A percentile compares a stretch with the other conserved stretches of the same genome.
These are phyloP conservation scores for Anser cygnoides DNA, from an alignment of 2,113 vertebrate species.

Conservation along the genomic window DNA sequence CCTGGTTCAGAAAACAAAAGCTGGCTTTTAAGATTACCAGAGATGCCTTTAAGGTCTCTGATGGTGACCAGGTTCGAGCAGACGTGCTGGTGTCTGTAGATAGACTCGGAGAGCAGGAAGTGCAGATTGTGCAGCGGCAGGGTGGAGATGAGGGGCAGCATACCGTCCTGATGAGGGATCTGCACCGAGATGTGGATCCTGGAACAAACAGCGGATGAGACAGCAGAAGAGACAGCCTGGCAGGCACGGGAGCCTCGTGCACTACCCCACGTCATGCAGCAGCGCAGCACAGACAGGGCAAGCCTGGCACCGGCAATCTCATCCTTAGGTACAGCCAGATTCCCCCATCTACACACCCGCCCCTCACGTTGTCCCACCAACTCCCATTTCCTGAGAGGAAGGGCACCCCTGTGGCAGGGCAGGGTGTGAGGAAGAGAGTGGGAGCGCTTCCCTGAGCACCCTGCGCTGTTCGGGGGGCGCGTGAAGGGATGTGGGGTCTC, in stretches of 20 bases:
- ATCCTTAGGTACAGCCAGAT: neutral
- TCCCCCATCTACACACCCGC: too few species aligned
- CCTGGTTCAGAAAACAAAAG: neutral
- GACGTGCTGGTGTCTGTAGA: slow-evolving; percentile 96
- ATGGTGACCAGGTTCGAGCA: slow-evolving; percentile 93
- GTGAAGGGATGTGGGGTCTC: accelerated
- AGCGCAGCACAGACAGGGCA: neutral
- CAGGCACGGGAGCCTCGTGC: neutral
- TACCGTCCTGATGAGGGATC: slow-evolving; percentile 98
- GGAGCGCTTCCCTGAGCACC: neutral
- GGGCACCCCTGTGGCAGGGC: neutral
- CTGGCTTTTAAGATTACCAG: slow-evolving; percentile 77
- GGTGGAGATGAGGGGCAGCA: slow-evolving; percentile 97
- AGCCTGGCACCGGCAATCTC: neutral
- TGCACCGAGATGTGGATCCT: slow-evolving; percentile 99
- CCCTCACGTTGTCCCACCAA: neutral
- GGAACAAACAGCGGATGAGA: neutral
- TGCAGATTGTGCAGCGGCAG: slow-evolving; percentile 96
- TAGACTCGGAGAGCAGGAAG: slow-evolving; percentile 95
- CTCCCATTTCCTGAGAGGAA: neutral
- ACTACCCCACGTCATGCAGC: accelerated
- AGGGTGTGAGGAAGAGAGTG: neutral
- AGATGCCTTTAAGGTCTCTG: slow-evolving; percentile 86
- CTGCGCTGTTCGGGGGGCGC: accelerated
- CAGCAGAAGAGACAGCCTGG: neutral